Base-by-base conservation (phyloP, 2,888 invertebrate species). In the Amphiduros pacificus region DNA sequence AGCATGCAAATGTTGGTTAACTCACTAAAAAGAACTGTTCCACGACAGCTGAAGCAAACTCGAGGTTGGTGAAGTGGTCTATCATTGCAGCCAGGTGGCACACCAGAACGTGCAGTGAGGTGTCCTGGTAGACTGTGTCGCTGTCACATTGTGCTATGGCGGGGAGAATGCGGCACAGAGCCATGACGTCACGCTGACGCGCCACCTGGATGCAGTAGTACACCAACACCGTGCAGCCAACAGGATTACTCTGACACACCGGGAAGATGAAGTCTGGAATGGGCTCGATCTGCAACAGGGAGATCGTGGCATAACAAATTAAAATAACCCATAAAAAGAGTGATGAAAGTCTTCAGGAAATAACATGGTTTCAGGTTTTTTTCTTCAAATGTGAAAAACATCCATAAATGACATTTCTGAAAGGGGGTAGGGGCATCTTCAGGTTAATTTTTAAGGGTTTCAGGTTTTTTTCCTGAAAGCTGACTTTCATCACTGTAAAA, bases 31-130 rank as follows among this genome's bases (percentile, higher is more conserved):
- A 91, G 82, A 96, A 96, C 81, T 95, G 94, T 82, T 96, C 95
- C 84, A 97, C 95, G 49, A 97, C 88, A 1, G 93, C 92, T 2
- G 94, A 94, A 82, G 94, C 95, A 79, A 96, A 95, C 72, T 95
- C 94, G 83, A 95, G 94, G 0, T 92, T 91, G 69, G 91, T 87
- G 78, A 97, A 96, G 82, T 95, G 95, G 70, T 97, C 96, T 2
- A 90, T 89, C 86, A 95, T 89, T 64, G 91, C 91, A 70, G 94
- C 90, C 6, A 97, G 85, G 51, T 92, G 83, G 0, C 92, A 90
- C 24, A 89, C 92, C 73, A 97, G 85, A 17, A 93, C 92, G 85
- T 97, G 96, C 61, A 97, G 84, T 81, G 94, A 95, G 4, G 94
- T 94, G 85, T 97, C 96, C 80, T 95, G 94, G 80, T 93, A 95